Conservation (phyloP, 2,797 vertebrate species). For the Carduelis carduelis region DNA sequence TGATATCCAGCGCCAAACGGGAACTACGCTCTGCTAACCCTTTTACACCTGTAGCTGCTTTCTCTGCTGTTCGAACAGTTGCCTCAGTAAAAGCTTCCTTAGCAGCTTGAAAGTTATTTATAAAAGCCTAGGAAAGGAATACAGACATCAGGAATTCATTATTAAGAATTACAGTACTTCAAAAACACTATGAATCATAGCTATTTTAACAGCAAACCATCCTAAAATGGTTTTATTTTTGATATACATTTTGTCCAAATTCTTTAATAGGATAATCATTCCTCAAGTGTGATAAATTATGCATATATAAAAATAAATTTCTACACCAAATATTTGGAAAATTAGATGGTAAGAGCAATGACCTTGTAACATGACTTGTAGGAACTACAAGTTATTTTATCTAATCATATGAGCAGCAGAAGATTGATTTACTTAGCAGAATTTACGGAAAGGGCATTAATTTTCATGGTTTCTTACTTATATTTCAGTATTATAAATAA, state of each 20-base stretch:
- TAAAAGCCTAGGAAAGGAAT: conserved; percentile 81
- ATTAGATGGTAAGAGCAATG: not conserved
- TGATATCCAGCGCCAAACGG: conserved; percentile 84
- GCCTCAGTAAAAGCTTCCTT: conserved; percentile 93
- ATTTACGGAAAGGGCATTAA: not conserved
- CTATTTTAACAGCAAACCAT: not conserved
- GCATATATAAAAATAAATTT: not conserved
- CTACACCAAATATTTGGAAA: not conserved
- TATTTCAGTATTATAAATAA: not conserved
- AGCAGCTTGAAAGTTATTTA: conserved; percentile 94
- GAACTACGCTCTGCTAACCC: conserved; percentile 89
- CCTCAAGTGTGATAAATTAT: not conserved
- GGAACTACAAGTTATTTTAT: not conserved
- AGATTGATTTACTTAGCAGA: not conserved
- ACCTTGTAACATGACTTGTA: not conserved
- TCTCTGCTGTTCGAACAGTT: conserved; percentile 92
- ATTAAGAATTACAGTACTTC: not conserved
- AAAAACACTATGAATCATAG: not conserved
- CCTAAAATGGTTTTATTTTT: not conserved
- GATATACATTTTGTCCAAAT: not conserved
- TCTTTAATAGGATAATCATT: not conserved
- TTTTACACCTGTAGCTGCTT: conserved; percentile 93
- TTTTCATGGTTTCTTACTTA: not conserved
- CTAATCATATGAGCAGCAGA: not conserved
- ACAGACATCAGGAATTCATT: not conserved